Evolutionary conservation across 1,140 invertebrate species (phyloP).

Genomic region (Drosophila nikananu): DNA sequence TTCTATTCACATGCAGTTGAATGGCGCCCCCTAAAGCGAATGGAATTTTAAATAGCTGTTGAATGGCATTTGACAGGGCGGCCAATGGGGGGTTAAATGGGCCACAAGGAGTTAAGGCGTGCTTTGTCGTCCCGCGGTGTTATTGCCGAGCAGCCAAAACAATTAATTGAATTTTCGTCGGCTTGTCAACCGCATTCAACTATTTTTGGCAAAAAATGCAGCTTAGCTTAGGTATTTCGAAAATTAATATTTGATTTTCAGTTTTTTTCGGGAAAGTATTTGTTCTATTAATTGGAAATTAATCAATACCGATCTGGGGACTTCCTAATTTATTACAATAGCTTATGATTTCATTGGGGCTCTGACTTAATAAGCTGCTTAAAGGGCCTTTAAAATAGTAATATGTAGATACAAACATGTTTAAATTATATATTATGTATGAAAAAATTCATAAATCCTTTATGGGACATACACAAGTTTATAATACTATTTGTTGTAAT

Average conservation of each 20-base stretch:
- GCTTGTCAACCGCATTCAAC: neutral
- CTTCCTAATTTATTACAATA: neutral
- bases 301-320: neutral
- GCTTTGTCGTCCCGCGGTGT: neutral
- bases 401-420: no score
- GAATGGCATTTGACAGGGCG: conserved; percentile 41
- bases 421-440: no score
- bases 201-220: neutral
- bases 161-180: conserved; percentile 22
- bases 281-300: neutral
- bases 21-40: conserved; percentile 41
- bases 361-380: no score
- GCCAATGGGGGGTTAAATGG: conserved; percentile 1
- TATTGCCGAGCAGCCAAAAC: conserved; percentile 5
- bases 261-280: neutral
- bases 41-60: conserved; percentile 62
- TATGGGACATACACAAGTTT: no score
- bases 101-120: conserved; percentile 8
- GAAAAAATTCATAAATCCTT: no score
- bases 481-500: no score
- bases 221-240: neutral
- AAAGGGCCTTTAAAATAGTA: no score
- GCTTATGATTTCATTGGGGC: no score
- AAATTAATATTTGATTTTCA: conserved; percentile 4
- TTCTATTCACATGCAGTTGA: conserved; percentile 13